Percentiles rank a stretch among this genome's conserved stretches.
phyloP scores from a whole-genome alignment of 2,797 vertebrate species.

The Tadarida brasiliensis region DNA sequence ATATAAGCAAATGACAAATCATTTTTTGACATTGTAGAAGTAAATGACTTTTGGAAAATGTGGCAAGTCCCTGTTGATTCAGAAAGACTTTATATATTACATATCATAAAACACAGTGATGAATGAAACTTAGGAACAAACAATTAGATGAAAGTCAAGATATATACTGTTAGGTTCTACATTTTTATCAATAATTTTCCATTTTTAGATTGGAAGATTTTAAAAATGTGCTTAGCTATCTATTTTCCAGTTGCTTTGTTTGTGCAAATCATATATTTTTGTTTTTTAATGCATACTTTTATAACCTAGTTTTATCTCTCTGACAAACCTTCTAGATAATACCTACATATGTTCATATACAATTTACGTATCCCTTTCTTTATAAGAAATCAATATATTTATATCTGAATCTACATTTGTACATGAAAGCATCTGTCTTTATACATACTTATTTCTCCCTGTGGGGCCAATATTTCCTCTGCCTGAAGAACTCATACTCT shows the following conservation, averaged over 20 bases:
- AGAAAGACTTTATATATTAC: constrained; percentile 50
- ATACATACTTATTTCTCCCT: neutral
- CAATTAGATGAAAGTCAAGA: constrained; percentile 71
- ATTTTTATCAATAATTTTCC: neutral
- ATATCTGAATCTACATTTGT: constrained; percentile 12
- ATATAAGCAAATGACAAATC: constrained; percentile 70
- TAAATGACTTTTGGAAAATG: constrained; percentile 74
- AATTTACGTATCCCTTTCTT: constrained; percentile 1
- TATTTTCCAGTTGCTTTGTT: constrained; percentile 50
- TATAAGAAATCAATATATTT: neutral
- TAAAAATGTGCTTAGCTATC: neutral
- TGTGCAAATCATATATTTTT: constrained; percentile 49
- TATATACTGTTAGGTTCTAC: constrained; percentile 21
- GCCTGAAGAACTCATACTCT: neutral
- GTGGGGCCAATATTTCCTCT: neutral
- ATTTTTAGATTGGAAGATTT: constrained; percentile 36
- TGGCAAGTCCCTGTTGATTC: constrained; percentile 52
- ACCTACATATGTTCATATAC: neutral
- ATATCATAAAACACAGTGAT: constrained; percentile 69
- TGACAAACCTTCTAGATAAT: constrained; percentile 49
- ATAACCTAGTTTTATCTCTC: constrained; percentile 26
- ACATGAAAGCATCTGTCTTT: neutral
- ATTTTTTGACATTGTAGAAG: constrained; percentile 73
- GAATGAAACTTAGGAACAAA: constrained; percentile 62
- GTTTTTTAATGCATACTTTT: constrained; percentile 39